Conservation (phyloP, 37 sponge, comb jelly and placozoan genomes). For the Geodia barretti region DNA sequence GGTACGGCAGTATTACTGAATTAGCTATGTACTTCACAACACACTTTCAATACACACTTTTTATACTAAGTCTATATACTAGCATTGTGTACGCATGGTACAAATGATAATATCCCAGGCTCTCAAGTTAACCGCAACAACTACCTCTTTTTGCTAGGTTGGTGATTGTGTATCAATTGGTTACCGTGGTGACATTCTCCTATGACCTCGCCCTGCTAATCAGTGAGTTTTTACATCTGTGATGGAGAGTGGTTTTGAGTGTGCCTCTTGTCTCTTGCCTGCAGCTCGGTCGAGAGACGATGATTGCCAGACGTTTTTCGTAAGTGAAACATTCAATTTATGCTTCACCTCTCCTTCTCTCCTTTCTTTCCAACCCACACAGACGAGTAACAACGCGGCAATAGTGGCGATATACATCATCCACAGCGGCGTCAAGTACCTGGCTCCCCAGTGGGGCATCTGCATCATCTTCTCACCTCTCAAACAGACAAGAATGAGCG, state of each 20-base stretch:
- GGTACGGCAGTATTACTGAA: too few species aligned
- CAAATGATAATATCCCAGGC: too few species aligned
- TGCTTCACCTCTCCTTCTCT: not conserved
- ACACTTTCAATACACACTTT: too few species aligned
- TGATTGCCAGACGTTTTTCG: constrained; percentile 27
- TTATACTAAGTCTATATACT: too few species aligned
- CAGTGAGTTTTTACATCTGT: constrained; percentile 9
- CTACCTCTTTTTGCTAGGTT: constrained; percentile 37
- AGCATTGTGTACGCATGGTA: too few species aligned
- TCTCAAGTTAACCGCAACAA: too few species aligned
- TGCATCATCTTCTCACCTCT: constrained; percentile 38
- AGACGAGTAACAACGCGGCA: not conserved
- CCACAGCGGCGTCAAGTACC: constrained; percentile 49
- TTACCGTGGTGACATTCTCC: constrained; percentile 25
- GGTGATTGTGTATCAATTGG: constrained; percentile 53
- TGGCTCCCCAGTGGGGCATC: constrained; percentile 40
- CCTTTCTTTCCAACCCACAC: not conserved
- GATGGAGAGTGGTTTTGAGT: not conserved
- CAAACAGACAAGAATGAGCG: constrained; percentile 5
- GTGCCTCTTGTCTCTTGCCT: not conserved
- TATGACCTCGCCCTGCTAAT: constrained; percentile 71
- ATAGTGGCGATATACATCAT: constrained; percentile 21
- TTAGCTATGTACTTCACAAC: too few species aligned
- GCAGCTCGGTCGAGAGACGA: constrained; percentile 5
- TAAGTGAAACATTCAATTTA: constrained; percentile 4